Evolutionary conservation across 2,888 invertebrate genomes (phyloP), one percentile per base, ranked within the genome.

Genomic region (Acanthacorydalis orientalis): DNA sequence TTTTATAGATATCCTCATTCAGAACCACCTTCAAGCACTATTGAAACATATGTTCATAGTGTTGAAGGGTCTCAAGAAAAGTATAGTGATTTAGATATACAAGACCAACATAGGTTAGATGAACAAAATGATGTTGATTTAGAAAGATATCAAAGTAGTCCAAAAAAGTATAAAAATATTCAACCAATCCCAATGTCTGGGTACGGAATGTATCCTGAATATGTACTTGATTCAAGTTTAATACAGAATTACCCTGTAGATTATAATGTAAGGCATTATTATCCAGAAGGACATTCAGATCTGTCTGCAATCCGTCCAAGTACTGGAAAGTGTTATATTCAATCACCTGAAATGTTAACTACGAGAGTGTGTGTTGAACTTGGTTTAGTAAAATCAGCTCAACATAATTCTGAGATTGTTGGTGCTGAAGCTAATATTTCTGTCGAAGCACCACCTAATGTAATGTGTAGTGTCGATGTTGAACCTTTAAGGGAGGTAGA

Each of bases 311-410:
- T 48, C 15, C 45, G 49, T 12, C 53, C 54, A 14, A 50, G 49
- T 12, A 49, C 53, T 31, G 52, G 52, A 6, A 49, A 49, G 16
- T 54, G 50, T 42, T 47, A 47, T 31, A 49, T 53, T 16, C 49
- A 51, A 33, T 43, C 53, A 38, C 53, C 60, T 43, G 69, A 69
- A 50, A 64, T 68, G 34, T 55, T 68, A 32, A 64, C 68, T 0
- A 71, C 73, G 1, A 64, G 72, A 31, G 74, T 73, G 4, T 75
- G 75, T 55, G 69, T 76, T 12, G 75, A 77, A 54, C 61, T 76
- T 6, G 75, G 74, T 53, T 53, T 67, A 43, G 64, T 67, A 3
- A 62, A 64, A 4, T 63, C 65, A 0, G 59, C 57, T 12, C 52
- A 53, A 23, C 55, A 56, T 31, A 47, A 44, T 15, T 49, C 49